These are phyloP conservation scores for Tyrannus savana DNA, from an alignment of 2,113 vertebrate genomes.

Conservation along the genomic window DNA sequence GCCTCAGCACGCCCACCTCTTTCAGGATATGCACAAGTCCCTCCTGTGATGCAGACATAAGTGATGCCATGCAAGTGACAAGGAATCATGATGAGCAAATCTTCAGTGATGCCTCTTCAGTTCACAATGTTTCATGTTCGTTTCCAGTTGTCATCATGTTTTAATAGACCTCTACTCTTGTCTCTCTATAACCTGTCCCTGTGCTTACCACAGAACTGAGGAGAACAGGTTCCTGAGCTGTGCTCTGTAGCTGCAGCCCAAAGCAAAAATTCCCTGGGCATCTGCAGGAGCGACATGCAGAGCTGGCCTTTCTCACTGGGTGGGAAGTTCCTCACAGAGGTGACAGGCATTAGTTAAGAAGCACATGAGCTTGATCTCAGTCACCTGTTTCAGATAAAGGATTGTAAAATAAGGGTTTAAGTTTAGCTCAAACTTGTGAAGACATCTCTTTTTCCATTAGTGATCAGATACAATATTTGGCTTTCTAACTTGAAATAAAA, in stretches of 20 bases:
- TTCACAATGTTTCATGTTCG: rapidly evolving
- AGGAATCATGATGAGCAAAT: neutral
- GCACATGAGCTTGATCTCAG: neutral
- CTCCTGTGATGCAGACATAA: neutral
- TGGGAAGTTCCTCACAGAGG: neutral
- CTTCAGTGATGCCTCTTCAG: neutral
- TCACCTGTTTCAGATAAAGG: neutral
- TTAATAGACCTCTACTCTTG: neutral
- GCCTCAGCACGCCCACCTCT: neutral
- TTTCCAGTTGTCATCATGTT: neutral
- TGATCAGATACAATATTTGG: neutral
- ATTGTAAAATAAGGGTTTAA: neutral
- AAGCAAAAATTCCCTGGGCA: neutral
- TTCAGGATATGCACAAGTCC: neutral
- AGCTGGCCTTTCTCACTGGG: neutral
- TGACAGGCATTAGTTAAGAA: neutral
- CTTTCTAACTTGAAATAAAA: neutral
- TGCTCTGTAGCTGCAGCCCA: neutral
- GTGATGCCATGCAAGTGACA: neutral
- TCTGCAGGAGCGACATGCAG: neutral
- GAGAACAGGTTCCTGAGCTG: neutral
- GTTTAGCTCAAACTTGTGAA: neutral
- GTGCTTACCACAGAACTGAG: neutral
- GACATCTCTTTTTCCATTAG: neutral
- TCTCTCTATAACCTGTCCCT: neutral